Conservation (phyloP, 2,888 invertebrate genomes). For the Drosophila merina region DNA sequence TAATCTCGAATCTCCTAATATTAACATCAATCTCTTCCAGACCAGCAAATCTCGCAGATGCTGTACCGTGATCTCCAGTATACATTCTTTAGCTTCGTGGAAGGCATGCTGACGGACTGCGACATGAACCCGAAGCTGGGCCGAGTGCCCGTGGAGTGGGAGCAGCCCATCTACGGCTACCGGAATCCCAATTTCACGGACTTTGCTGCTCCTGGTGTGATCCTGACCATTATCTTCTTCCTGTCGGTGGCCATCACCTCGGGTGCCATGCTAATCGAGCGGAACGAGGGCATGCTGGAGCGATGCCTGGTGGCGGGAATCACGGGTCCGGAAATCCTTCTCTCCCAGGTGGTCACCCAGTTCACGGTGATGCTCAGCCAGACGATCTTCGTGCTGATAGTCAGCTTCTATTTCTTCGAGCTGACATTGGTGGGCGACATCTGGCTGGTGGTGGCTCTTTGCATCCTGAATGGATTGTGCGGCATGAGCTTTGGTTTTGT, state of each 20-base stretch:
- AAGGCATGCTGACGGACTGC: conserved; percentile 87
- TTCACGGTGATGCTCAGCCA: conserved; percentile 95
- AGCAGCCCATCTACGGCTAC: conserved; percentile 90
- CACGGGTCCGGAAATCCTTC: conserved; percentile 91
- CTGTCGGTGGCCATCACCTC: conserved; percentile 96
- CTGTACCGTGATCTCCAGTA: conserved; percentile 89
- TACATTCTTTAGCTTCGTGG: conserved; percentile 90
- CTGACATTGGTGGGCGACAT: conserved; percentile 91
- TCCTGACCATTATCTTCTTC: conserved; percentile 96
- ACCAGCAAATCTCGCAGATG: conserved; percentile 94
- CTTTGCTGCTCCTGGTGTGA: conserved; percentile 96
- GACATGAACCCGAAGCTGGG: conserved; percentile 87
- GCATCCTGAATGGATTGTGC: conserved; percentile 93
- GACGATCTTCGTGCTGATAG: conserved; percentile 90
- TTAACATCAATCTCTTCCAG: conserved; percentile 84
- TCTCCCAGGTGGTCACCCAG: conserved; percentile 94
- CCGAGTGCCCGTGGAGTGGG: conserved; percentile 85
- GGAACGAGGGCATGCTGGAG: conserved; percentile 95
- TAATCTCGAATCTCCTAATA: not conserved
- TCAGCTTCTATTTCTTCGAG: conserved; percentile 91
- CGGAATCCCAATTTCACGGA: conserved; percentile 93
- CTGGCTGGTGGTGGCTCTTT: conserved; percentile 89
- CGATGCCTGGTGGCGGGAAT: conserved; percentile 94
- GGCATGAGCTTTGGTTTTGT: conserved; percentile 97
- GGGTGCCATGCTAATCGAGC: conserved; percentile 93